Evolutionary conservation across 2,888 invertebrate genomes (phyloP).

Genomic region (Chydorus sphaericus): DNA sequence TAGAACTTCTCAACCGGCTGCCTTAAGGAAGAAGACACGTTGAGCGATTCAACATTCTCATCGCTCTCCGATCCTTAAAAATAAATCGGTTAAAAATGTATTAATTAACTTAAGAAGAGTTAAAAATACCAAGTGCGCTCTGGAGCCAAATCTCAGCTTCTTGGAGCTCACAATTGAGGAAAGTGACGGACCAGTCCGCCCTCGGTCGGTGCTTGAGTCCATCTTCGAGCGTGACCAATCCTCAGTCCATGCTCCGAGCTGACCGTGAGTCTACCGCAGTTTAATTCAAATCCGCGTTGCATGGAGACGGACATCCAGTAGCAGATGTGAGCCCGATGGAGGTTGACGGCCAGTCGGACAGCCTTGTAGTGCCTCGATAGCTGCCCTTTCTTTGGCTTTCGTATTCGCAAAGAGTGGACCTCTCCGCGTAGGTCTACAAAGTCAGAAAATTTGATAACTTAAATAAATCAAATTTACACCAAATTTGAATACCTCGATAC

Average conservation of each 20-base stretch:
- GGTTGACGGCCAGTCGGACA: conserved; percentile 66
- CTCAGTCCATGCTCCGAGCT: conserved; percentile 49
- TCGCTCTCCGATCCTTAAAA: conserved; percentile 2
- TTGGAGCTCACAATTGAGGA: conserved; percentile 84
- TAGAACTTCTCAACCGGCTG: conserved; percentile 69
- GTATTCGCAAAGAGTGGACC: conserved; percentile 76
- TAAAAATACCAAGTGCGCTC: conserved; percentile 31
- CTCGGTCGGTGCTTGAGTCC: conserved; percentile 69
- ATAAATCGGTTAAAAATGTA: background rate
- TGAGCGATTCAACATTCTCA: conserved; percentile 11
- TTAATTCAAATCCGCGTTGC: conserved; percentile 77
- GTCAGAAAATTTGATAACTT: background rate
- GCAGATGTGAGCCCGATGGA: conserved; percentile 61
- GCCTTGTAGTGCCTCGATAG: conserved; percentile 83
- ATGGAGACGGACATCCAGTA: conserved; percentile 98
- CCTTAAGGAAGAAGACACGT: conserved; percentile 23
- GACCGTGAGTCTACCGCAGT: conserved; percentile 64
- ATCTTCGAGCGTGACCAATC: conserved; percentile 57
- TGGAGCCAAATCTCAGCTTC: conserved; percentile 87
- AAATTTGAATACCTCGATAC: conserved; percentile 73
- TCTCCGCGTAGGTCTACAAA: conserved; percentile 38
- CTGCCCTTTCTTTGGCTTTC: conserved; percentile 71
- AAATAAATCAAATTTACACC: background rate
- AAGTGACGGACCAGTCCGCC: conserved; percentile 79
- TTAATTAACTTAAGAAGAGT: background rate